These are phyloP conservation scores for Bambusicola thoracicus DNA, from an alignment of 2,113 vertebrate species.

Conservation along the genomic window DNA sequence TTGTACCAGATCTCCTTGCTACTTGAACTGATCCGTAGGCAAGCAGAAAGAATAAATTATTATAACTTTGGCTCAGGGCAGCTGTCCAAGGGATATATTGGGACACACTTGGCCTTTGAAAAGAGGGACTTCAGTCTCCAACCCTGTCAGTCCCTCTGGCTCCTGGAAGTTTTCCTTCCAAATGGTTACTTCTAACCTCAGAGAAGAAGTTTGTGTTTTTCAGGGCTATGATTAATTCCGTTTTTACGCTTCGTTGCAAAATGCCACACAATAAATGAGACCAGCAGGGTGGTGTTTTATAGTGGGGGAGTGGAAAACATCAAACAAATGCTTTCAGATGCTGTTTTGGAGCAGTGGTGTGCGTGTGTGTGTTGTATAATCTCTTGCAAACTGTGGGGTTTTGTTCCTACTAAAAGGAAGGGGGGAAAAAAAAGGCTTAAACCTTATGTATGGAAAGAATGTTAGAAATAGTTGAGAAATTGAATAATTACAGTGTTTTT, in stretches of 20 bases:
- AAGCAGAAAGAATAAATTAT: constrained; percentile 51
- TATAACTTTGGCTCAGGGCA: constrained; percentile 54
- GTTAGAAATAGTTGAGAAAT: constrained; percentile 29
- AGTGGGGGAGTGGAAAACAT: neutral
- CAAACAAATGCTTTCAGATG: constrained; percentile 22
- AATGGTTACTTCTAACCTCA: constrained; percentile 64
- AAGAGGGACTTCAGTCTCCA: constrained; percentile 58
- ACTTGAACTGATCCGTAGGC: constrained; percentile 1
- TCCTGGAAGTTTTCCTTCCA: constrained; percentile 69
- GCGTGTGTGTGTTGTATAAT: constrained; percentile 4
- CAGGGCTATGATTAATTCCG: constrained; percentile 60
- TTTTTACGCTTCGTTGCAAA: constrained; percentile 58
- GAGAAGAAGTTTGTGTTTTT: constrained; percentile 58
- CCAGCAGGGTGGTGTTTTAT: constrained; percentile 48
- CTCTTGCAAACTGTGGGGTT: neutral
- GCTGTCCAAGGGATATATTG: constrained; percentile 63
- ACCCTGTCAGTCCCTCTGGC: constrained; percentile 46
- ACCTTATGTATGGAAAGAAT: constrained; percentile 32
- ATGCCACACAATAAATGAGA: constrained; percentile 64
- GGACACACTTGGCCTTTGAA: constrained; percentile 65
- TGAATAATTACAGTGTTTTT: constrained; percentile 29
- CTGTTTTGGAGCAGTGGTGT: constrained; percentile 28
- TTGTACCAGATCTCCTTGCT: constrained; percentile 44
- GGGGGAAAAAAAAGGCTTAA: neutral
- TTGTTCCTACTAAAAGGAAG: neutral